Conservation (phyloP, 2,888 invertebrate species). For the Drosophila planitibia region DNA sequence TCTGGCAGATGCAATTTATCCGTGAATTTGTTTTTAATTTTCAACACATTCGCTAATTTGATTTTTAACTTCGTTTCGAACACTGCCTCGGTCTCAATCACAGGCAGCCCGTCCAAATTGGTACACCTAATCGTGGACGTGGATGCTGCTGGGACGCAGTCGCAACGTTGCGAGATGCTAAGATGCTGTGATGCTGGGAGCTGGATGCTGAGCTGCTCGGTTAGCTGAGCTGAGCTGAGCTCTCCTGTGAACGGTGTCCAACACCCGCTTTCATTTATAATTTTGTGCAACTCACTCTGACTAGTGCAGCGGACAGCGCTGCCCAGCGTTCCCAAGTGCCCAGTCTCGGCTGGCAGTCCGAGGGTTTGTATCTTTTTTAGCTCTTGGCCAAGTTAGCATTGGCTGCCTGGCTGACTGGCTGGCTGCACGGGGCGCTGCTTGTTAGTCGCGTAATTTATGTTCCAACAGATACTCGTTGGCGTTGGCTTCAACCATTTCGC, state of each 20-base stretch:
- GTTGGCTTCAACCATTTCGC: conserved; percentile 62
- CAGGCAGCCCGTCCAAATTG: conserved; percentile 78
- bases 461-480: conserved; percentile 83
- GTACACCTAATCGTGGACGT: conserved; percentile 78
- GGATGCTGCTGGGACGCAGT: conserved; percentile 35
- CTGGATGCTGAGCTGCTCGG: neutral
- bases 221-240: conserved; percentile 12
- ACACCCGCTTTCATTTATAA: conserved; percentile 81
- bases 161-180: conserved; percentile 10
- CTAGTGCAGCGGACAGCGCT: conserved; percentile 16
- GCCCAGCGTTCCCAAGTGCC: conserved; percentile 64
- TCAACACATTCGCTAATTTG: conserved; percentile 86
- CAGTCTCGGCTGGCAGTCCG: conserved; percentile 18
- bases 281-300: conserved; percentile 79
- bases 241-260: conserved; percentile 62
- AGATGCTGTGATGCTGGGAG: conserved; percentile 1
- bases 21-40: conserved; percentile 86
- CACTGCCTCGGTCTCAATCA: conserved; percentile 80
- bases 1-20: conserved; percentile 85
- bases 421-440: conserved; percentile 79
- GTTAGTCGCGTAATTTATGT: conserved; percentile 85
- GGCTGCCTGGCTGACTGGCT: conserved; percentile 29
- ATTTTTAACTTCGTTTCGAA: conserved; percentile 84
- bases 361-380: conserved; percentile 70
- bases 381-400: conserved; percentile 62